A percentile compares a stretch with the other conserved stretches of the same genome.
Evolutionary conservation across 1,140 invertebrate genomes (phyloP).

Genomic region (Manduca sexta): DNA sequence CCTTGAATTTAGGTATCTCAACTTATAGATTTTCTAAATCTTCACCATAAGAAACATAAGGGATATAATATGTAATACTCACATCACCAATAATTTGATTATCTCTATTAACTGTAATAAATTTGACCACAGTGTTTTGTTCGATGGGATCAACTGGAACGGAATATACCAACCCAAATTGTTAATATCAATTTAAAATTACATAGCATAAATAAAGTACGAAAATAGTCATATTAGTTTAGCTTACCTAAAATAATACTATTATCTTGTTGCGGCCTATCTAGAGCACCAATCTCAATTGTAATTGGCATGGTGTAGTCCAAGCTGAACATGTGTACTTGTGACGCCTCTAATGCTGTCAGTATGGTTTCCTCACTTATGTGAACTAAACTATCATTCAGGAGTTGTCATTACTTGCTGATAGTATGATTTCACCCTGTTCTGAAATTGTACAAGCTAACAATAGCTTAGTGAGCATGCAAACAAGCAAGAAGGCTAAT

Average conservation of each 20-base stretch:
- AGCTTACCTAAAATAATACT: constrained; percentile 49
- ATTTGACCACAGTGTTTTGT: constrained; percentile 40
- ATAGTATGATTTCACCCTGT: constrained; percentile 37
- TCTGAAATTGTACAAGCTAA: constrained; percentile 34
- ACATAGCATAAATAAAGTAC: too few species aligned
- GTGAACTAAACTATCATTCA: constrained; percentile 44
- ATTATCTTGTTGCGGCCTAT: constrained; percentile 48
- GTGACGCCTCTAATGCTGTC: constrained; percentile 51
- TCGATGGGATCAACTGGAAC: constrained; percentile 56
- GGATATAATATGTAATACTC: constrained; percentile 22
- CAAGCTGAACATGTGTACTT: constrained; percentile 46
- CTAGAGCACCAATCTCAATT: constrained; percentile 55
- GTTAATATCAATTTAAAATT: neutral
- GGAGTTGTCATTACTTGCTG: constrained; percentile 33
- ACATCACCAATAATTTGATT: constrained; percentile 61
- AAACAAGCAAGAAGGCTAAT: too few species aligned
- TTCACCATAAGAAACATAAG: too few species aligned
- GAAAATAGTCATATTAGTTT: too few species aligned
- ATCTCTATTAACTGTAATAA: constrained; percentile 52
- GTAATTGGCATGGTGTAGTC: constrained; percentile 51
- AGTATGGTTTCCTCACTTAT: constrained; percentile 58
- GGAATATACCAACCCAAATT: neutral
- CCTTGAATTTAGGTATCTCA: too few species aligned
- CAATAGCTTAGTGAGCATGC: neutral
- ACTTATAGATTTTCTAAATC: too few species aligned